Percentiles rank a stretch among this genome's conserved stretches.
Conservation (phyloP, 2,797 vertebrate genomes). For the Hapalemur alaotrensis region DNA sequence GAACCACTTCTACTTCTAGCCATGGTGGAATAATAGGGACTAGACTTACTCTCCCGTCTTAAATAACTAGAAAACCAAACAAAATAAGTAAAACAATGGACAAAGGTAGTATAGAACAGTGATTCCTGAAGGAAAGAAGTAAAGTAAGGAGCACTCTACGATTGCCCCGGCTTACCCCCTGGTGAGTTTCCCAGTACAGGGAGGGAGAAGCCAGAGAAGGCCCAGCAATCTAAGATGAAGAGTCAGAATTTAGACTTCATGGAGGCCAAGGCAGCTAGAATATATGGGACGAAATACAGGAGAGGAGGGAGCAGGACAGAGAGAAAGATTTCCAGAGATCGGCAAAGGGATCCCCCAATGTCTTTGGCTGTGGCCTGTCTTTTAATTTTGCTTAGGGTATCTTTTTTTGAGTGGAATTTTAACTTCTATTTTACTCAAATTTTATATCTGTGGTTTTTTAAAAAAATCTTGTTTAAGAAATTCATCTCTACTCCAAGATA, state of each 20-base stretch:
- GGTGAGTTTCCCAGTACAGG: background rate
- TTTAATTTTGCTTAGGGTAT: background rate
- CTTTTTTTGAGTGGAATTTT: background rate
- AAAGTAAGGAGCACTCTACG: accelerated
- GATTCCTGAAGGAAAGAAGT: background rate
- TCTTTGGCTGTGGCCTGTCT: background rate
- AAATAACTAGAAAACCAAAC: background rate
- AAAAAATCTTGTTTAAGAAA: background rate
- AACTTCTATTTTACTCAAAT: background rate
- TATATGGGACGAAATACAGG: background rate
- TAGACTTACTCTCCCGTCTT: background rate
- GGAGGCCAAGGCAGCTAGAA: background rate
- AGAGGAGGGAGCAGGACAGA: background rate
- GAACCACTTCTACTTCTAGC: background rate
- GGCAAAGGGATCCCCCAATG: background rate
- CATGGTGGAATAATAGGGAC: background rate
- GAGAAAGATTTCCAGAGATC: background rate
- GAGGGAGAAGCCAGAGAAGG: background rate
- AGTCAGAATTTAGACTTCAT: background rate
- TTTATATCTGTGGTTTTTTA: background rate
- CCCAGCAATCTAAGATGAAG: background rate
- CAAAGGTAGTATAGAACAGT: background rate
- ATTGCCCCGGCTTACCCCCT: background rate
- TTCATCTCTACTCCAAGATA: background rate
- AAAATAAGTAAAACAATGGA: background rate